Percentiles rank a stretch among this genome's conserved stretches.
phyloP scores from a whole-genome alignment of 2,888 invertebrate species.

The Amorpha juglandis region DNA sequence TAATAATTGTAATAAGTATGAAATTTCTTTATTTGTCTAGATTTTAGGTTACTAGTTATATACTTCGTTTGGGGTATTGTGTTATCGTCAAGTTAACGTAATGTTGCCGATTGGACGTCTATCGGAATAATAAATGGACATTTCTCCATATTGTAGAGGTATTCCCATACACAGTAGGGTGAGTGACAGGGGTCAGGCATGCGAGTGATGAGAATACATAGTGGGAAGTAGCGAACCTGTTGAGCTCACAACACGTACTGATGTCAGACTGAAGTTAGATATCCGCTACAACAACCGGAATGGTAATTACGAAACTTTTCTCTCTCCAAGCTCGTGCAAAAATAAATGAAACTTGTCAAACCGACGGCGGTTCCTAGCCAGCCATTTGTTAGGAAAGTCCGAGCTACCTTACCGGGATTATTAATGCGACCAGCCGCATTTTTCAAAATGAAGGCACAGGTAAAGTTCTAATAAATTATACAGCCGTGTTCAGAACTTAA shows the following conservation, averaged over 20 bases:
- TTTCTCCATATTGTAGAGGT: constrained; percentile 32
- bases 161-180: constrained; percentile 30
- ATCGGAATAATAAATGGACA: constrained; percentile 29
- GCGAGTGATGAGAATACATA: constrained; percentile 46
- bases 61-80: background rate
- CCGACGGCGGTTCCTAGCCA: constrained; percentile 30
- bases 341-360: constrained; percentile 51
- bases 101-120: background rate
- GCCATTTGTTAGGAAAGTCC: constrained; percentile 38
- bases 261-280: constrained; percentile 15
- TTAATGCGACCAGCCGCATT: constrained; percentile 10
- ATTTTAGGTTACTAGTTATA: no score
- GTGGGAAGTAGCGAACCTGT: constrained; percentile 53
- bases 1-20: no score
- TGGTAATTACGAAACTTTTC: constrained; percentile 57
- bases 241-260: constrained; percentile 36
- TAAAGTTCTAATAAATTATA: constrained; percentile 5
- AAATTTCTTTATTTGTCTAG: no score
- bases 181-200: constrained; percentile 33
- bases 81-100: background rate
- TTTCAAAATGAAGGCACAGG: constrained; percentile 17
- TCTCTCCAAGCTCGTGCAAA: constrained; percentile 42
- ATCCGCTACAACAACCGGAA: constrained; percentile 41
- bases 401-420: constrained; percentile 26
- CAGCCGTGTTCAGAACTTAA: constrained; percentile 1